Conservation (phyloP, 2,797 vertebrate genomes). For the Fistularia tabacaria region DNA sequence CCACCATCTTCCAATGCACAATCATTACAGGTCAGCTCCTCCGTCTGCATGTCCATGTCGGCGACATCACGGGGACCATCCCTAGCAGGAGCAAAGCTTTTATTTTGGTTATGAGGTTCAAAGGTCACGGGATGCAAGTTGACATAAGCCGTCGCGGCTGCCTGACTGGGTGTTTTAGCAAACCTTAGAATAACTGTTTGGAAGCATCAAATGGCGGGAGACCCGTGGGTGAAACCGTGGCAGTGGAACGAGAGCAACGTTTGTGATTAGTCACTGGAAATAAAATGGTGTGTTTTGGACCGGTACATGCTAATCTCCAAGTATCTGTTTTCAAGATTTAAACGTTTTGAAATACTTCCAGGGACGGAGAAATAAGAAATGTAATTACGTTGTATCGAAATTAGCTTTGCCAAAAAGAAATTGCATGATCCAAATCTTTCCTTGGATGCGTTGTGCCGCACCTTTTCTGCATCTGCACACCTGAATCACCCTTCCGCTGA, state of each 20-base stretch:
- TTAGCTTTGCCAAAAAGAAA: too few species aligned
- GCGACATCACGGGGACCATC: conserved; percentile 36
- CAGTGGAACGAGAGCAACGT: conserved; percentile 5
- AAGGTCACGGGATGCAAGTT: conserved; percentile 50
- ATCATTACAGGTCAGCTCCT: conserved; percentile 58
- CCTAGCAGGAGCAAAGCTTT: conserved; percentile 41
- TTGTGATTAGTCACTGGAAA: neutral
- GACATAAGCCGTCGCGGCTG: conserved; percentile 45
- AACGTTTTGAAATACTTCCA: too few species aligned
- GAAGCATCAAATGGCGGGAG: conserved; percentile 30
- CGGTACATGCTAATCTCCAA: too few species aligned
- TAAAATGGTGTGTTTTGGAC: neutral
- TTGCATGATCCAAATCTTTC: too few species aligned
- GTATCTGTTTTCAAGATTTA: too few species aligned
- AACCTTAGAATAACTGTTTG: conserved; percentile 52
- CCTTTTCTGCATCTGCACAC: too few species aligned
- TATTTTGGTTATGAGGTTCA: conserved; percentile 61
- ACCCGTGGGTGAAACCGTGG: neutral
- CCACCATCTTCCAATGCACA: conserved; percentile 13
- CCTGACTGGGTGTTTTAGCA: conserved; percentile 31
- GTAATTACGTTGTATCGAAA: too few species aligned
- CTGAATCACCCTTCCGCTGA: too few species aligned
- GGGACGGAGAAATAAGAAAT: too few species aligned
- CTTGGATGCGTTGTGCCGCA: too few species aligned
- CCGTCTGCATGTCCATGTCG: conserved; percentile 52